A percentile compares a stretch with the other conserved stretches of the same genome.
phyloP scores from a whole-genome alignment of 1,140 invertebrate genomes.

The Drosophila takahashii region DNA sequence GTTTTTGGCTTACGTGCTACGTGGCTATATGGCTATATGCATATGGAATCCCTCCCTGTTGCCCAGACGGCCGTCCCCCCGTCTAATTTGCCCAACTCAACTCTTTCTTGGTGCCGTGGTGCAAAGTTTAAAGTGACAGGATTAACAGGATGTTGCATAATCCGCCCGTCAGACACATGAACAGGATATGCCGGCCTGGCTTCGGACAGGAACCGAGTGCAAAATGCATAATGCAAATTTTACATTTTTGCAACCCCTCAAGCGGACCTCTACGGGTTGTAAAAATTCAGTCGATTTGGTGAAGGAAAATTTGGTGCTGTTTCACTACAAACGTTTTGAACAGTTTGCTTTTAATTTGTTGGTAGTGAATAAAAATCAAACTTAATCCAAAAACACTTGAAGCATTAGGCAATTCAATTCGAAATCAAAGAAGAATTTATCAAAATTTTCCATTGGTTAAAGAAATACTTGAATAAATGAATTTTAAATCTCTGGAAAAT shows the following conservation, averaged over 20 bases:
- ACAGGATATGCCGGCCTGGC: slow-evolving; percentile 63
- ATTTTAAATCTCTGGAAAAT: slow-evolving; percentile 61
- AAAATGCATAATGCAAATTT: slow-evolving; percentile 59
- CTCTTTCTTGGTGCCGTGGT: slow-evolving; percentile 49
- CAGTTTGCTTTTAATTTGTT: neutral
- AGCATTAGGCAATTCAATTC: neutral
- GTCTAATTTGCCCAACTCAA: slow-evolving; percentile 70
- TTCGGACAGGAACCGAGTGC: slow-evolving; percentile 36
- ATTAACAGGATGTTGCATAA: slow-evolving; percentile 84
- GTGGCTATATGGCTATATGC: slow-evolving; percentile 17
- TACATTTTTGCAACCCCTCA: slow-evolving; percentile 25
- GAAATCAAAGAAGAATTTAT: slow-evolving; percentile 5
- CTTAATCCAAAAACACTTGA: slow-evolving; percentile 14
- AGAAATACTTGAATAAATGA: slow-evolving; percentile 47
- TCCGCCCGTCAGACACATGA: slow-evolving; percentile 73
- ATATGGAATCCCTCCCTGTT: slow-evolving; percentile 15
- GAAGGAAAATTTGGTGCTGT: neutral
- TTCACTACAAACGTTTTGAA: neutral
- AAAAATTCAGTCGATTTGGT: neutral
- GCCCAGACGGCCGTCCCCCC: slow-evolving; percentile 22
- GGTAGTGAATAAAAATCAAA: slow-evolving; percentile 8
- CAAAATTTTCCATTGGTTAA: slow-evolving; percentile 14
- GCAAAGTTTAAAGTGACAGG: slow-evolving; percentile 81
- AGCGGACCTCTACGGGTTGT: neutral
- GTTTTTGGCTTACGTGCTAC: slow-evolving; percentile 42